Percentiles rank a stretch among this genome's conserved stretches.
Evolutionary conservation across 2,888 invertebrate species (phyloP).

Genomic region (Caradrina kadenii): DNA sequence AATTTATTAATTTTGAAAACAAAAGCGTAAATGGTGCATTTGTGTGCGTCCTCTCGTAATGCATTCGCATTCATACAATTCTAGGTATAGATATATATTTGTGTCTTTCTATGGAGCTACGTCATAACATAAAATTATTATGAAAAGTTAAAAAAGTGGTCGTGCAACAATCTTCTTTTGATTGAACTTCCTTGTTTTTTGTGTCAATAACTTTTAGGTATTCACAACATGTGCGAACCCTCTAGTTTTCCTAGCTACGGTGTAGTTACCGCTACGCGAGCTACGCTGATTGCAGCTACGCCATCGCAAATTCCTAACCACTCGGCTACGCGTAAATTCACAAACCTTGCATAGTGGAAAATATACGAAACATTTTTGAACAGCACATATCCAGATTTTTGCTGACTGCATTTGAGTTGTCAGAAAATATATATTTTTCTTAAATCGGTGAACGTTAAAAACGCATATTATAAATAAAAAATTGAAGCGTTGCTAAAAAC

Average conservation of each 20-base stretch:
- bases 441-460: neutral
- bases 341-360: slow-evolving; percentile 9
- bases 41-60: neutral
- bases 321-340: slow-evolving; percentile 34
- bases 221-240: neutral
- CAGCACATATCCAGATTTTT: slow-evolving; percentile 8
- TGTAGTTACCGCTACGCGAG: slow-evolving; percentile 25
- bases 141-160: neutral
- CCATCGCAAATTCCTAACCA: slow-evolving; percentile 25
- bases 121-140: neutral
- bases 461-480: slow-evolving; percentile 3
- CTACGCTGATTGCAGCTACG: slow-evolving; percentile 32
- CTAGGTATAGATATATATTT: neutral
- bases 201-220: slow-evolving; percentile 13
- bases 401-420: slow-evolving; percentile 7
- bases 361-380: slow-evolving; percentile 11
- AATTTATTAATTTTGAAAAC: slow-evolving; percentile 13
- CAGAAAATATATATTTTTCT: neutral
- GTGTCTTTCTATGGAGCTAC: neutral
- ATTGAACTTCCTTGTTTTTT: neutral
- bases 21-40: neutral
- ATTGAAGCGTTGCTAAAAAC: neutral
- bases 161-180: slow-evolving; percentile 9
- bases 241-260: slow-evolving; percentile 11
- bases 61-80: neutral